Evolutionary conservation across 1,140 invertebrate genomes (phyloP).

Genomic region (Achroia grisella): DNA sequence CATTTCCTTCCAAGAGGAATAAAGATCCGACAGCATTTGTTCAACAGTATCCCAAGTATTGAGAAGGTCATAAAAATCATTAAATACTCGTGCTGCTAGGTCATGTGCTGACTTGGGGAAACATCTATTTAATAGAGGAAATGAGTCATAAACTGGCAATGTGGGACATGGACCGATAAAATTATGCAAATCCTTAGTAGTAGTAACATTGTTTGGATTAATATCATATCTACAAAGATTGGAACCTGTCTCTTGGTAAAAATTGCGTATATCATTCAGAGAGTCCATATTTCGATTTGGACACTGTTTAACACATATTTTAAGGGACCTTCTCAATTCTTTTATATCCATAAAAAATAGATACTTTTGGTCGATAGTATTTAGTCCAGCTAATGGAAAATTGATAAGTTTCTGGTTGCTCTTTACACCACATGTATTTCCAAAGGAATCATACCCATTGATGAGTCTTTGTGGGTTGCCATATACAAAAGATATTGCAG

Average conservation of each 20-base stretch:
- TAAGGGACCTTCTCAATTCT: slow-evolving; percentile 83
- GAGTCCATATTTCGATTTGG: slow-evolving; percentile 79
- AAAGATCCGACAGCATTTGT: slow-evolving; percentile 90
- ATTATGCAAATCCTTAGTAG: slow-evolving; percentile 67
- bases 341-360: slow-evolving; percentile 89
- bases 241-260: slow-evolving; percentile 82
- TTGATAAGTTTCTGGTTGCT: slow-evolving; percentile 83
- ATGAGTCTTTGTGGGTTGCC: slow-evolving; percentile 90
- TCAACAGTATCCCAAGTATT: slow-evolving; percentile 92
- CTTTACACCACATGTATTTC: slow-evolving; percentile 94
- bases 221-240: slow-evolving; percentile 83
- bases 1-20: slow-evolving; percentile 89
- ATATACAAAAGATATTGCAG: slow-evolving; percentile 90
- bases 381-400: slow-evolving; percentile 84
- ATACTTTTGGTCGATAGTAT: slow-evolving; percentile 86
- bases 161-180: slow-evolving; percentile 82
- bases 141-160: slow-evolving; percentile 82
- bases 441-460: slow-evolving; percentile 96
- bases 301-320: slow-evolving; percentile 93
- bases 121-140: slow-evolving; percentile 90
- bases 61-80: slow-evolving; percentile 85
- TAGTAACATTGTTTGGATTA: slow-evolving; percentile 68
- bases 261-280: slow-evolving; percentile 82
- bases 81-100: slow-evolving; percentile 75
- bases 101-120: slow-evolving; percentile 82